phyloP scores from a whole-genome alignment of 2,113 vertebrate species.

The Psilopsiagon aymara region DNA sequence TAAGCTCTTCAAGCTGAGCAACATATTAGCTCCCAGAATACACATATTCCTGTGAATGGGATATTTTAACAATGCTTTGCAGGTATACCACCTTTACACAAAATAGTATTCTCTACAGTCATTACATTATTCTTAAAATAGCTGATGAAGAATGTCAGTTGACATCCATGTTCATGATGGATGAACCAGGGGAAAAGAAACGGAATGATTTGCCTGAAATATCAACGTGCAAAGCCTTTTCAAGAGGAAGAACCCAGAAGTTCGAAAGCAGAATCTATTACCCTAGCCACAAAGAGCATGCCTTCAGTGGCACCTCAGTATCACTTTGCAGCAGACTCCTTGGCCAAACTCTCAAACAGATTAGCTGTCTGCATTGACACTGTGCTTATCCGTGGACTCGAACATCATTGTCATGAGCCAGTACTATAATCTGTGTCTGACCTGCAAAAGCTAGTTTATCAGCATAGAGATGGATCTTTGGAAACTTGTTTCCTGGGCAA shows the following conservation, averaged over 20 bases:
- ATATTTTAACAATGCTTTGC: conserved; percentile 29
- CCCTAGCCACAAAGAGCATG: not conserved
- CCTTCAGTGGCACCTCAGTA: not conserved
- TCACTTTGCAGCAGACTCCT: not conserved
- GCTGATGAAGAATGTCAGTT: not conserved
- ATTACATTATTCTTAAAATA: conserved; percentile 35
- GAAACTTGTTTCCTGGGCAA: not conserved
- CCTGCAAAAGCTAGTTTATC: not conserved
- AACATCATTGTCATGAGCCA: not conserved
- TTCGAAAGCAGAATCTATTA: not conserved
- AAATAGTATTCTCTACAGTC: conserved; percentile 26
- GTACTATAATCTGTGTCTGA: not conserved
- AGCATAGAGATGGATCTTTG: not conserved
- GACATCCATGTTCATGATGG: conserved; percentile 1
- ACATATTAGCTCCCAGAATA: not conserved
- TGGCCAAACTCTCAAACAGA: not conserved
- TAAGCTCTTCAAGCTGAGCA: not conserved
- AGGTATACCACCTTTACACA: conserved; percentile 5
- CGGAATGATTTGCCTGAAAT: not conserved
- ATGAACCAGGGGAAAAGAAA: not conserved
- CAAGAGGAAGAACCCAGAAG: not conserved
- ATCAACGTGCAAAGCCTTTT: not conserved
- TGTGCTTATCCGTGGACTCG: not conserved
- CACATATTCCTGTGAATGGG: not conserved
- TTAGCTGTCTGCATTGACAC: not conserved